phyloP scores from a whole-genome alignment of 2,113 vertebrate genomes.

The Pandion haliaetus region DNA sequence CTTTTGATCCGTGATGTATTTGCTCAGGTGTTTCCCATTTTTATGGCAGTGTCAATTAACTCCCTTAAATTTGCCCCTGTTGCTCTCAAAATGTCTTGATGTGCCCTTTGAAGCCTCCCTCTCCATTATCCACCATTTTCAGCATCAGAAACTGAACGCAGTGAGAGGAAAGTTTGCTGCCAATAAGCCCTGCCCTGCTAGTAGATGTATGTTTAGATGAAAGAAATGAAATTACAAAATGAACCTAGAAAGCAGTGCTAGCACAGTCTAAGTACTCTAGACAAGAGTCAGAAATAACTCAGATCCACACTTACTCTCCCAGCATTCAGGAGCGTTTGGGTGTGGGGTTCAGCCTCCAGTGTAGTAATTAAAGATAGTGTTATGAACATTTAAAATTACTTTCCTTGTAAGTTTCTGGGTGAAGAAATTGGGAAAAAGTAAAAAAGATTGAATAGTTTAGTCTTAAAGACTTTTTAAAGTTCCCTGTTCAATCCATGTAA shows the following conservation, averaged over 20 bases:
- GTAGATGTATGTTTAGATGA: constrained; percentile 18
- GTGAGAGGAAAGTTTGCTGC: background rate
- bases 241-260: background rate
- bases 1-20: constrained; percentile 67
- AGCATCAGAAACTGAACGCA: constrained; percentile 27
- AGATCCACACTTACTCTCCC: background rate
- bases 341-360: background rate
- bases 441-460: background rate
- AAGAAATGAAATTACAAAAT: constrained; percentile 38
- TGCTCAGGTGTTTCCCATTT: constrained; percentile 73
- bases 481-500: background rate
- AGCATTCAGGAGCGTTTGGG: background rate
- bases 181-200: background rate
- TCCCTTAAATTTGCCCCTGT: constrained; percentile 41
- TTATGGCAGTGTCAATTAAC: constrained; percentile 63
- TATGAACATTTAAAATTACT: background rate
- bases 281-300: background rate
- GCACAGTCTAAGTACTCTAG: background rate
- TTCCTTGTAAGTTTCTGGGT: background rate
- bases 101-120: constrained; percentile 60
- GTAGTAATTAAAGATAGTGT: background rate
- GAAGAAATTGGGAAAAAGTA: background rate
- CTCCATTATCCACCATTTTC: constrained; percentile 59
- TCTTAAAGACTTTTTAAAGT: background rate
- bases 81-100: constrained; percentile 53